Percentiles rank a stretch among this genome's conserved stretches.
These are phyloP conservation scores for Eupithecia abbreviata DNA, from an alignment of 2,888 invertebrate species.

Conservation along the genomic window DNA sequence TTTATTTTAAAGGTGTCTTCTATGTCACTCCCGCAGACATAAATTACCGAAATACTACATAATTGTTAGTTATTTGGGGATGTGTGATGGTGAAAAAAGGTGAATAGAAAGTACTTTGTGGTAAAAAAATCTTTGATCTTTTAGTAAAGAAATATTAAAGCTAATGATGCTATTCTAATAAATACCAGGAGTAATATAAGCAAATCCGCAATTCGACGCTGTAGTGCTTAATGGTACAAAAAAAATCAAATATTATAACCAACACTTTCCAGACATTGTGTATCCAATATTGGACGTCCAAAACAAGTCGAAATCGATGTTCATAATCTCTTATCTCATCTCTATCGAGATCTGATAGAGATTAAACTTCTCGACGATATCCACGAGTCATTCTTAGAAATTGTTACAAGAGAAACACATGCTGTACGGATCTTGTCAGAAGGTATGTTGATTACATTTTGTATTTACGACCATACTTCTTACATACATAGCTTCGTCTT, in stretches of 20 bases:
- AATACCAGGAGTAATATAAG: not conserved
- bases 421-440: conserved; percentile 16
- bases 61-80: not conserved
- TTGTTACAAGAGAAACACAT: conserved; percentile 35
- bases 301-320: conserved; percentile 30
- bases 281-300: conserved; percentile 18
- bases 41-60: too few relatives aligned
- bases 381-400: conserved; percentile 30
- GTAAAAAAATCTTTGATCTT: not conserved
- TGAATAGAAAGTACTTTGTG: not conserved
- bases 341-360: conserved; percentile 39
- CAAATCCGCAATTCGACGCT: not conserved
- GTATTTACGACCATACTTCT: not conserved
- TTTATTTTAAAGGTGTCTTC: too few relatives aligned
- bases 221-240: not conserved
- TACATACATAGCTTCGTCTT: not conserved
- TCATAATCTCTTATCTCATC: conserved; percentile 39
- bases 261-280: not conserved
- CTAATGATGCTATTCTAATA: not conserved
- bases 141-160: not conserved
- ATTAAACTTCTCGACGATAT: conserved; percentile 17
- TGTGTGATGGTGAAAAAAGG: not conserved
- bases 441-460: conserved; percentile 16
- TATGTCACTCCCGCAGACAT: too few relatives aligned
- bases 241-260: not conserved